Conservation (phyloP, 2,888 invertebrate genomes). For the Leucophora obtusa region DNA sequence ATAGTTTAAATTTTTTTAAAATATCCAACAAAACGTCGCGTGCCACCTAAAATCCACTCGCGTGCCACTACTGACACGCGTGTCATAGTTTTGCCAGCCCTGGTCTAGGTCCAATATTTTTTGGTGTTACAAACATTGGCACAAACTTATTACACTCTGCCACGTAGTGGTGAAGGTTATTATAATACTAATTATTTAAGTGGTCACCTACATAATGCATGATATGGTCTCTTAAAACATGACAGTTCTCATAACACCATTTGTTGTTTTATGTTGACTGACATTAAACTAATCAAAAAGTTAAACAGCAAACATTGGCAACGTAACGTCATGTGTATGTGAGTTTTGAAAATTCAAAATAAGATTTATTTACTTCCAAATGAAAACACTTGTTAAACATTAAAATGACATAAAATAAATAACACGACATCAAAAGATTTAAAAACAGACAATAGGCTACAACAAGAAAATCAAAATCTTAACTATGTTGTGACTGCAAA, state of each 20-base stretch:
- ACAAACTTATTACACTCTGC: too few species aligned
- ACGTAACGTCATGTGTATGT: background rate
- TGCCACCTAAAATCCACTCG: too few species aligned
- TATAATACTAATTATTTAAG: constrained; percentile 5
- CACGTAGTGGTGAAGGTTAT: too few species aligned
- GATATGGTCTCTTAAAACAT: constrained; percentile 2
- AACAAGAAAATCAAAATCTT: background rate
- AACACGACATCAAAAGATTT: constrained; percentile 38
- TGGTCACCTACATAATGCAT: background rate
- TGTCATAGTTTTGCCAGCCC: too few species aligned
- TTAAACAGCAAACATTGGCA: background rate
- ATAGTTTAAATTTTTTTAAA: too few species aligned
- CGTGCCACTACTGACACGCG: too few species aligned
- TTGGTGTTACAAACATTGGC: too few species aligned
- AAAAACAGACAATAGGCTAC: constrained; percentile 4
- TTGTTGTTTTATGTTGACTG: background rate
- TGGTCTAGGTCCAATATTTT: too few species aligned
- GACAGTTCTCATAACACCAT: background rate
- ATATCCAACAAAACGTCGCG: too few species aligned
- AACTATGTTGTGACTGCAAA: background rate
- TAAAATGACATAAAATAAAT: constrained; percentile 40
- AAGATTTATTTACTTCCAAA: constrained; percentile 40
- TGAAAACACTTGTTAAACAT: constrained; percentile 45
- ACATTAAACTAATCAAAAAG: background rate
- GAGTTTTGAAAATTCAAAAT: constrained; percentile 3